phyloP scores from a whole-genome alignment of 2,797 vertebrate genomes.

The Melanotaenia nigrans region DNA sequence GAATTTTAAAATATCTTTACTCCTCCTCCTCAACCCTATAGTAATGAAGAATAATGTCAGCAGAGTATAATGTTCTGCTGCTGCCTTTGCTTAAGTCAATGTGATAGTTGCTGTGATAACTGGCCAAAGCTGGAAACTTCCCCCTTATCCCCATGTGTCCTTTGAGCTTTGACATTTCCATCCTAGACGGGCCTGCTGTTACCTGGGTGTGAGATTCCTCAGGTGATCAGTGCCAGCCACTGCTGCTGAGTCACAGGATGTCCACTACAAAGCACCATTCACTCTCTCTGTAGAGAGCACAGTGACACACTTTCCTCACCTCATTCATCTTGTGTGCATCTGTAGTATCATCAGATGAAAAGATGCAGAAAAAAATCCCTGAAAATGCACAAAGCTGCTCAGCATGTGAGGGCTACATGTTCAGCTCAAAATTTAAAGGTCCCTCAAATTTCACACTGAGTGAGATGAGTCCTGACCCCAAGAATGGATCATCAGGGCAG shows the following conservation, averaged over 20 bases:
- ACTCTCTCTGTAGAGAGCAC: constrained; percentile 25
- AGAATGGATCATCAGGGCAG: neutral
- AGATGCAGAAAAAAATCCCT: neutral
- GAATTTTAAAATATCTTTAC: neutral
- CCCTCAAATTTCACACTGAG: neutral
- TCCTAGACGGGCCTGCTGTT: constrained; percentile 52
- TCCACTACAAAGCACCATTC: constrained; percentile 62
- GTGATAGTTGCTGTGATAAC: constrained; percentile 20
- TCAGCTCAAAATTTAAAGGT: neutral
- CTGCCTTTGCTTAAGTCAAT: constrained; percentile 18
- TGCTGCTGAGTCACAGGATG: constrained; percentile 20
- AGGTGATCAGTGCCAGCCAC: constrained; percentile 44
- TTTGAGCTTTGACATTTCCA: constrained; percentile 48
- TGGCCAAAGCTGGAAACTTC: neutral
- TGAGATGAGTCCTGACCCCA: neutral
- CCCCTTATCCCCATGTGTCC: constrained; percentile 37
- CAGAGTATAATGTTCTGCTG: constrained; percentile 13
- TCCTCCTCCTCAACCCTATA: neutral
- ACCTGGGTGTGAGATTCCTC: constrained; percentile 74
- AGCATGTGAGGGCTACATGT: neutral
- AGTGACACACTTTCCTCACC: neutral
- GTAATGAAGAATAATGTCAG: neutral
- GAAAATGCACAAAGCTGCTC: neutral
- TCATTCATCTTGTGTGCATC: constrained; percentile 14
- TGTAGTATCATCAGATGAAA: neutral